Percentiles rank a stretch among this genome's conserved stretches.
These are phyloP conservation scores for Panorpa germanica DNA, from an alignment of 2,888 invertebrate species.

Conservation along the genomic window DNA sequence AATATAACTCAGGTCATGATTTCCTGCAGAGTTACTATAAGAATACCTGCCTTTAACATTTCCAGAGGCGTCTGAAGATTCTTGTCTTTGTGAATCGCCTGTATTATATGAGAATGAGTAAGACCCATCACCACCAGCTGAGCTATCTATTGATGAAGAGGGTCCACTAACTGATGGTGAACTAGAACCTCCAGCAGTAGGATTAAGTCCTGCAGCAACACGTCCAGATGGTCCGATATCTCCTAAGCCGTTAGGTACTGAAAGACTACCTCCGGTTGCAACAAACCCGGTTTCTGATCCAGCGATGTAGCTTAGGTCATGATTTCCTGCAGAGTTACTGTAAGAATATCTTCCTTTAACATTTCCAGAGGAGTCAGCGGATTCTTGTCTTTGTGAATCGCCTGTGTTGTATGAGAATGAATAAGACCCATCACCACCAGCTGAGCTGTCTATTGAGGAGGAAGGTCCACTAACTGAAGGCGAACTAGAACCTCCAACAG, in stretches of 20 bases:
- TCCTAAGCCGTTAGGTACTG: constrained; percentile 14
- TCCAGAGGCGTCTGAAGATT: constrained; percentile 14
- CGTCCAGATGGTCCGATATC: no score
- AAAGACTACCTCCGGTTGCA: constrained; percentile 21
- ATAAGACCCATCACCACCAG: constrained; percentile 15
- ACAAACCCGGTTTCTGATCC: constrained; percentile 48
- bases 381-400: constrained; percentile 19
- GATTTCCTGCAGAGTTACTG: constrained; percentile 50
- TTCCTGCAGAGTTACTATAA: constrained; percentile 14
- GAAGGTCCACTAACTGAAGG: no score
- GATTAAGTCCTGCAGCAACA: no score
- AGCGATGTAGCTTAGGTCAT: constrained; percentile 53
- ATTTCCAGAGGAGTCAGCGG: constrained; percentile 19
- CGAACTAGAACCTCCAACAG: no score
- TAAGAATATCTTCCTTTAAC: constrained; percentile 41
- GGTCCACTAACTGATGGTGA: no score
- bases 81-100: constrained; percentile 13
- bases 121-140: constrained; percentile 14
- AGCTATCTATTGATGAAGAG: no score
- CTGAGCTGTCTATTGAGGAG: no score
- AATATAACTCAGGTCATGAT: constrained; percentile 26
- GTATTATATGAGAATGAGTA: constrained; percentile 14
- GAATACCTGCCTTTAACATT: constrained; percentile 15
- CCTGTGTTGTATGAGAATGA: constrained; percentile 18
- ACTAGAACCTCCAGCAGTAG: no score